These are phyloP conservation scores for Amblyjoppa proteus DNA, from an alignment of 2,888 invertebrate genomes.

Conservation along the genomic window DNA sequence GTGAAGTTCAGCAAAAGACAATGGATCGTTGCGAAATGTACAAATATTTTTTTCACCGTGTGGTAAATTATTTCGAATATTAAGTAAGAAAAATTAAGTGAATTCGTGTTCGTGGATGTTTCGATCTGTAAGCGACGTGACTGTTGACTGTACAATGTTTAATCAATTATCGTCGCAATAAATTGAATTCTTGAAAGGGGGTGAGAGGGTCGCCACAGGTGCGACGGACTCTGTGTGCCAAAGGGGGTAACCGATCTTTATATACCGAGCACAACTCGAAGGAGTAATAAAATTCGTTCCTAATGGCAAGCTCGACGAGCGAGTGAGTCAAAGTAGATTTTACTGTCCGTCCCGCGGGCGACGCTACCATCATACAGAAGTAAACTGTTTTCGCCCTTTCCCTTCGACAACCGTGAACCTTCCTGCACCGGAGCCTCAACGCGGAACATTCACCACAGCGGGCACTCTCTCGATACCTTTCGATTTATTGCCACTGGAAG, in stretches of 20 bases:
- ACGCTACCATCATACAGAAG: slow-evolving; percentile 44
- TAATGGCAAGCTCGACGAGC: slow-evolving; percentile 53
- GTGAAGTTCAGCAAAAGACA: no score
- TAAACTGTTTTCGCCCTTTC: slow-evolving; percentile 45
- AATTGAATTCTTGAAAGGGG: slow-evolving; percentile 31
- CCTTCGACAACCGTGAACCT: slow-evolving; percentile 26
- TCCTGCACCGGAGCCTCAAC: slow-evolving; percentile 27
- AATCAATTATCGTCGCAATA: slow-evolving; percentile 35
- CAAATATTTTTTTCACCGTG: not conserved
- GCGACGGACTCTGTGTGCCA: not conserved
- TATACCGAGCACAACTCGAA: slow-evolving; percentile 31
- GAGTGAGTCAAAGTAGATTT: slow-evolving; percentile 65
- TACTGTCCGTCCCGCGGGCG: slow-evolving; percentile 52
- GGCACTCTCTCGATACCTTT: slow-evolving; percentile 36
- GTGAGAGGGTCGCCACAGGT: not conserved
- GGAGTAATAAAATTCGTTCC: slow-evolving; percentile 53
- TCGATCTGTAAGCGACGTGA: not conserved
- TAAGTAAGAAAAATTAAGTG: not conserved
- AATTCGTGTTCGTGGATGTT: not conserved
- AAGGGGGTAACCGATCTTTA: slow-evolving; percentile 47
- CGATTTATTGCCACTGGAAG: slow-evolving; percentile 64
- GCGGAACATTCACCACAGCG: slow-evolving; percentile 18
- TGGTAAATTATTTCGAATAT: not conserved
- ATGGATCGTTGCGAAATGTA: no score
- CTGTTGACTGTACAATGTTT: not conserved